Conservation (phyloP, 2,888 invertebrate species). For the Pseudococcus jackbeardsleyi region DNA sequence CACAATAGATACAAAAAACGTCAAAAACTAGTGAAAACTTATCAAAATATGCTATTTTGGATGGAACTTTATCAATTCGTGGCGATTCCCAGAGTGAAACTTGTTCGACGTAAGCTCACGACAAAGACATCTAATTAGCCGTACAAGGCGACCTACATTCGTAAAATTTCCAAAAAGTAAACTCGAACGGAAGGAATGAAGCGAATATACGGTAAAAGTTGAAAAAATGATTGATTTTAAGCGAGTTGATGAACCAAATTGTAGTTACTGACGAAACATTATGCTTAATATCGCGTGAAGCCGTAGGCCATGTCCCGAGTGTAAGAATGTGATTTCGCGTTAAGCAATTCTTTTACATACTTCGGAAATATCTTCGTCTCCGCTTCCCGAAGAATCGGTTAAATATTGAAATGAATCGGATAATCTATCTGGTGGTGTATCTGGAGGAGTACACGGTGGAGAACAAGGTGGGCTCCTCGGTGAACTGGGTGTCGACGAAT, state of each 20-base stretch:
- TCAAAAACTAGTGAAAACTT: background rate
- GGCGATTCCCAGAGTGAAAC: background rate
- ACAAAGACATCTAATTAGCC: conserved; percentile 59
- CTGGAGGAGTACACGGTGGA: conserved; percentile 64
- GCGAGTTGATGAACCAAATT: background rate
- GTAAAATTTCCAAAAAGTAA: conserved; percentile 45
- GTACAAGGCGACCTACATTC: conserved; percentile 64
- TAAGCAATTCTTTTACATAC: conserved; percentile 73
- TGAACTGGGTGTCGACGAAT: conserved; percentile 77
- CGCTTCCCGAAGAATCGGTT: conserved; percentile 95
- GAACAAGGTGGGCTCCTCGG: conserved; percentile 64
- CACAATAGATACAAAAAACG: background rate
- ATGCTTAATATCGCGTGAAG: conserved; percentile 57
- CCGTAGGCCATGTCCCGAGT: conserved; percentile 63
- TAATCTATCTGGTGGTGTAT: conserved; percentile 64
- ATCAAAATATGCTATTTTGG: background rate
- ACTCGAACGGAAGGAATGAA: background rate
- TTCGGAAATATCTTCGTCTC: conserved; percentile 96
- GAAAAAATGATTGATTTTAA: background rate
- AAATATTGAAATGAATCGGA: conserved; percentile 69
- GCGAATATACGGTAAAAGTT: background rate
- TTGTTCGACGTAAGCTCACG: conserved; percentile 33
- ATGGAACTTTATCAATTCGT: background rate
- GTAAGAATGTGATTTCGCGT: conserved; percentile 50
- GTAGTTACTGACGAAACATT: conserved; percentile 42